Conservation (phyloP, 1,140 invertebrate species). For the Parapsyche elsis region DNA sequence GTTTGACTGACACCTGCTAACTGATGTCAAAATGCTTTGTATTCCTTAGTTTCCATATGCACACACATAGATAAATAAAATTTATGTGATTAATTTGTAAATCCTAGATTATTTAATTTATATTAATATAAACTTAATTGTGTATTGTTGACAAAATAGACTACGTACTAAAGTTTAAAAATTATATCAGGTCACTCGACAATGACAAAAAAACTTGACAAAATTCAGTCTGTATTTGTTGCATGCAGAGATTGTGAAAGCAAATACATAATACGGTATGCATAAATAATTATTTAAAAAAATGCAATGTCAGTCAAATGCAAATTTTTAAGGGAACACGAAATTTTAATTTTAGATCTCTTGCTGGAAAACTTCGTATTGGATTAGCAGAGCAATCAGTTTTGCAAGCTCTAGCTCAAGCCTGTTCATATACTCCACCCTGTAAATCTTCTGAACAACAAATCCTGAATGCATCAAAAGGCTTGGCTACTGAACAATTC, state of each 20-base stretch:
- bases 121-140: too few relatives aligned
- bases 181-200: slow-evolving; percentile 69
- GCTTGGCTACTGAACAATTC: slow-evolving; percentile 74
- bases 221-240: slow-evolving; percentile 92
- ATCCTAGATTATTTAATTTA: too few relatives aligned
- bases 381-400: slow-evolving; percentile 97
- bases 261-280: slow-evolving; percentile 85
- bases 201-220: slow-evolving; percentile 89
- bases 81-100: too few relatives aligned
- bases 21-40: too few relatives aligned
- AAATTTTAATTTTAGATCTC: slow-evolving; percentile 66
- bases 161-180: too few relatives aligned
- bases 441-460: slow-evolving; percentile 66
- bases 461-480: slow-evolving; percentile 72
- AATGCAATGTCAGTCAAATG: too few relatives aligned
- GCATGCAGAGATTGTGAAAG: slow-evolving; percentile 93
- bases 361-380: slow-evolving; percentile 95
- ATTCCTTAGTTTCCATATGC: background rate
- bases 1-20: too few relatives aligned
- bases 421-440: slow-evolving; percentile 79
- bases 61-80: too few relatives aligned
- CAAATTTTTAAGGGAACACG: background rate
- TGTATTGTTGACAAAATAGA: too few relatives aligned
- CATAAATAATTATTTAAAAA: slow-evolving; percentile 8
- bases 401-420: slow-evolving; percentile 90